Evolutionary conservation across 2,113 vertebrate species (phyloP), one percentile per base, ranked within the genome.

Genomic region (Forbesichthys papilliferus): DNA sequence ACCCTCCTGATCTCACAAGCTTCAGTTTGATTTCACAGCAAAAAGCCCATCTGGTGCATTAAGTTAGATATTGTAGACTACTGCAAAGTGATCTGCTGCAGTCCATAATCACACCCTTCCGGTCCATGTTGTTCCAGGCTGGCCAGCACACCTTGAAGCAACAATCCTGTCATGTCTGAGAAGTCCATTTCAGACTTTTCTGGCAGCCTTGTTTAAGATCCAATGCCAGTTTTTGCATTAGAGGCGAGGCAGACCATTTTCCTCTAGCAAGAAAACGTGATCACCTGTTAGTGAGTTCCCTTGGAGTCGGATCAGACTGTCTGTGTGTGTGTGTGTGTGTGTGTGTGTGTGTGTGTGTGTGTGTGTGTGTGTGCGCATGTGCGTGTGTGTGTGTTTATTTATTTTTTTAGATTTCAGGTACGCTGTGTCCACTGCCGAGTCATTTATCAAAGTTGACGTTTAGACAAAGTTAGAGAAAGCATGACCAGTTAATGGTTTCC

Each of bases 31-130:
- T 27, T 27, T 27, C 27, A 27, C 27, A 27, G 27, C 27, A 27
- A 27, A 27, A 27, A 27, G 27, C 27, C 27, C 27, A 27, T 27
- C 27, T 27, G 27, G 27, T 27, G 27, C 27, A 3, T 27, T 27
- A 27, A 2, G 27, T 27, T 27, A 27, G 27, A 27, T 27, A 27
- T 27, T 27, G 27, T 27, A 27, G 27, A 61, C 33, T 70, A 42
- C 0, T 1, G 55, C 76, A 27, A 7, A 60, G 59, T 58, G 62
- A 55, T 56, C 48, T 11, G 36, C 59, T 51, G 42, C 48, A 53
- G 59, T 69, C 33, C 36, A 34, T 65, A 71, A 66, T 20, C 9
- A 48, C 47, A 57, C 27, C 9, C 49, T 55, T 42, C 34, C 49
- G 27, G 27, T 27, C 27, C 27, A 27, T 27, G 27, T 27, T 27